Evolutionary conservation across 2,113 vertebrate species (phyloP).

Genomic region (Neolamprologus falcicula): DNA sequence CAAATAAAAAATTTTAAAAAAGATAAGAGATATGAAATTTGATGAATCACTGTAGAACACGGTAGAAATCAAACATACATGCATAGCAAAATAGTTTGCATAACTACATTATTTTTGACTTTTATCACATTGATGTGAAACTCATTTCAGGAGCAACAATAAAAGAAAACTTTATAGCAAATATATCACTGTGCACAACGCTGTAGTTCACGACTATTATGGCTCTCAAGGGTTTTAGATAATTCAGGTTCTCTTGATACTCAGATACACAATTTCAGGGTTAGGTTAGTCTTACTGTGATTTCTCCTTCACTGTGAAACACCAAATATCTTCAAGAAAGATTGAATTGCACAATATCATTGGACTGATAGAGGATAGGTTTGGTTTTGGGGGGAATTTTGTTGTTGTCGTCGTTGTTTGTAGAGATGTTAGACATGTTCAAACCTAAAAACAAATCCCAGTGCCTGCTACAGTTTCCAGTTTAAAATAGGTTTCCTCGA

Average conservation of each 20-base stretch:
- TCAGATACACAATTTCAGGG: neutral
- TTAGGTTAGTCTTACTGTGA: accelerated
- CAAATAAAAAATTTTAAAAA: accelerated
- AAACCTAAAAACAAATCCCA: neutral
- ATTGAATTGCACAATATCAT: neutral
- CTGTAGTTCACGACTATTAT: neutral
- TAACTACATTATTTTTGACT: neutral
- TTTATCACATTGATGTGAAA: neutral
- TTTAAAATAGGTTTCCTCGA: neutral
- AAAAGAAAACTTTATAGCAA: neutral
- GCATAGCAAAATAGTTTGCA: neutral
- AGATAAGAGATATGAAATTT: neutral
- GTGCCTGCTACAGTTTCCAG: neutral
- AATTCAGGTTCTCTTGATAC: accelerated
- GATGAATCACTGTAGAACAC: neutral
- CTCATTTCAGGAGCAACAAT: neutral
- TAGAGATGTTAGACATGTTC: neutral
- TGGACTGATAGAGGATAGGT: neutral
- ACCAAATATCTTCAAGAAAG: neutral
- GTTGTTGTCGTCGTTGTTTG: neutral
- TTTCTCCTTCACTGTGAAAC: neutral
- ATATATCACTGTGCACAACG: neutral
- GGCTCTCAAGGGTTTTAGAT: neutral
- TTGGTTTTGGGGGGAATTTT: neutral
- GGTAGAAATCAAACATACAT: neutral